A percentile compares a stretch with the other conserved stretches of the same genome.
Conservation (phyloP, 2,888 invertebrate species). For the Lasioglossum zephyrum region DNA sequence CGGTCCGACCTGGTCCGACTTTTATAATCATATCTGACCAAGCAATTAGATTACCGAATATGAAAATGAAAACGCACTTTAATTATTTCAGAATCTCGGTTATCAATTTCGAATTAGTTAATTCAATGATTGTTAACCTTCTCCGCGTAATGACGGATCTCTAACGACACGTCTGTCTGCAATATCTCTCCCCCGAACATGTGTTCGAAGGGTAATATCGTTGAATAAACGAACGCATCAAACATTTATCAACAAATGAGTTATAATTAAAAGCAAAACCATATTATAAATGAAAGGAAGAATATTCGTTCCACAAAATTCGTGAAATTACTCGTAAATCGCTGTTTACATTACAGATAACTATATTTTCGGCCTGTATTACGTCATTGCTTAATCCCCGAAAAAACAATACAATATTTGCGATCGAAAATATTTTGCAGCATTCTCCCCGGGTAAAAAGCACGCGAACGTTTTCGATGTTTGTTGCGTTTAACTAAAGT, state of each 20-base stretch:
- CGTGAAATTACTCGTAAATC: neutral
- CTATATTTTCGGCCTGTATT: neutral
- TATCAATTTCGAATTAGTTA: neutral
- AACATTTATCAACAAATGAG: neutral
- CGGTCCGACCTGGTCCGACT: neutral
- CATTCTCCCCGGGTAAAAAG: neutral
- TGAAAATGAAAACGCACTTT: neutral
- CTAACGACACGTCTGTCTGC: neutral
- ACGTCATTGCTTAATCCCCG: neutral
- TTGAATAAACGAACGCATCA: neutral
- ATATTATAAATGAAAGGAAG: neutral
- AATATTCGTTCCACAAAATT: neutral
- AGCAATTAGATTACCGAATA: neutral
- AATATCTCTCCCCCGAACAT: neutral
- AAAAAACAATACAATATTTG: neutral
- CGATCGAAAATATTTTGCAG: neutral
- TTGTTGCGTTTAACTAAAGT: neutral
- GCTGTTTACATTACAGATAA: neutral
- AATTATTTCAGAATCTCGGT: neutral
- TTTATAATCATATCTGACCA: neutral
- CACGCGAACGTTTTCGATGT: neutral
- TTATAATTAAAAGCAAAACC: conserved; percentile 9
- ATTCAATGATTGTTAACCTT: neutral
- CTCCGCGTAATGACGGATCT: neutral
- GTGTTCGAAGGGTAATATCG: neutral